Conservation (phyloP, 2,113 vertebrate genomes). For the Phaethornis superciliosus region DNA sequence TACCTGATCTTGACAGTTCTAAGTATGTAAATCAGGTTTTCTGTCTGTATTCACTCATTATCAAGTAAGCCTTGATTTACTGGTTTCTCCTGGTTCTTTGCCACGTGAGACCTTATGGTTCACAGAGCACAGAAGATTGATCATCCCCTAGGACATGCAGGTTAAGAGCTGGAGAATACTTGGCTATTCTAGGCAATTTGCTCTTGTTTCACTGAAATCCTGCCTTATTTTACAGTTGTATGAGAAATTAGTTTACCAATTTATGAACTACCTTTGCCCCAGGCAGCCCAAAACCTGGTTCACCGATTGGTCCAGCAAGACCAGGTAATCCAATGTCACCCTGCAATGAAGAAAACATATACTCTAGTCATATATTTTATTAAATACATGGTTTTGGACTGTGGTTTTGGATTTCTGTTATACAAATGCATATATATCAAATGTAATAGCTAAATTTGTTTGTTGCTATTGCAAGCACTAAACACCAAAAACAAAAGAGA, state of each 20-base stretch:
- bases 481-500: neutral
- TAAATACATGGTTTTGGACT: neutral
- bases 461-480: neutral
- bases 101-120: neutral
- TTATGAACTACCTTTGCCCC: slow-evolving; percentile 84
- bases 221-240: neutral
- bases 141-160: neutral
- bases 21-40: neutral
- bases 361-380: neutral
- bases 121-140: neutral
- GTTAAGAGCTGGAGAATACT: neutral
- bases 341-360: slow-evolving; percentile 67
- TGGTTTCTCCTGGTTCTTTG: neutral
- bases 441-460: neutral
- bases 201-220: neutral
- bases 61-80: neutral
- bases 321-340: slow-evolving; percentile 85
- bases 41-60: neutral
- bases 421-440: neutral
- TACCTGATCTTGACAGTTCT: neutral
- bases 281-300: slow-evolving; percentile 87
- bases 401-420: neutral
- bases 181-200: neutral
- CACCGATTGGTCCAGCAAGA: slow-evolving; percentile 82
- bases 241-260: neutral